These are phyloP conservation scores for Myotis davidii DNA, from an alignment of 2,113 vertebrate species.

Conservation along the genomic window DNA sequence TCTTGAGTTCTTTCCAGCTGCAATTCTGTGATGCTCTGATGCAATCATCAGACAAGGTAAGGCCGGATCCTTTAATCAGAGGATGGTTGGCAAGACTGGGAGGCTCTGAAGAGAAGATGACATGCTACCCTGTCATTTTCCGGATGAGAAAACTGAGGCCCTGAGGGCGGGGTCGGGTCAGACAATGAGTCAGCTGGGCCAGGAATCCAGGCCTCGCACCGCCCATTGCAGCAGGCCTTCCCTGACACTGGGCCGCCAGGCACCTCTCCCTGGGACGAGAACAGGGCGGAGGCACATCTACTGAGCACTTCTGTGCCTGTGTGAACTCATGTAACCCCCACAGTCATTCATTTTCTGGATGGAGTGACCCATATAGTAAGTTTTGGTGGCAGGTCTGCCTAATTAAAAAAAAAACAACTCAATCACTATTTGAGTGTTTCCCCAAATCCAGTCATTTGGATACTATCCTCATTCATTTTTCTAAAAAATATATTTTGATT, in stretches of 20 bases:
- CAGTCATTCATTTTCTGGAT: neutral
- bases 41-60: neutral
- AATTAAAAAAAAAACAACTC: neutral
- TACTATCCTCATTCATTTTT: neutral
- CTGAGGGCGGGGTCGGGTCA: neutral
- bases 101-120: neutral
- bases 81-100: neutral
- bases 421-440: neutral
- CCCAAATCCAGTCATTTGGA: neutral
- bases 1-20: neutral
- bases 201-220: neutral
- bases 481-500: too few species aligned
- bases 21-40: slow-evolving; percentile 3
- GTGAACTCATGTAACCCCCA: neutral
- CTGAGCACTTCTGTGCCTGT: neutral
- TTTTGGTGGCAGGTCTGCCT: neutral
- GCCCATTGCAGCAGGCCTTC: neutral
- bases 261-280: neutral
- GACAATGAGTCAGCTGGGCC: slow-evolving; percentile 32
- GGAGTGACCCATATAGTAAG: neutral
- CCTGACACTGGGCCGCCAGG: neutral
- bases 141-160: slow-evolving; percentile 62
- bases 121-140: slow-evolving; percentile 48
- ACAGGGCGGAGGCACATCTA: neutral
- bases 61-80: slow-evolving; percentile 49